These are phyloP conservation scores for Limnephilus rhombicus DNA, from an alignment of 2,888 invertebrate genomes.

Conservation along the genomic window DNA sequence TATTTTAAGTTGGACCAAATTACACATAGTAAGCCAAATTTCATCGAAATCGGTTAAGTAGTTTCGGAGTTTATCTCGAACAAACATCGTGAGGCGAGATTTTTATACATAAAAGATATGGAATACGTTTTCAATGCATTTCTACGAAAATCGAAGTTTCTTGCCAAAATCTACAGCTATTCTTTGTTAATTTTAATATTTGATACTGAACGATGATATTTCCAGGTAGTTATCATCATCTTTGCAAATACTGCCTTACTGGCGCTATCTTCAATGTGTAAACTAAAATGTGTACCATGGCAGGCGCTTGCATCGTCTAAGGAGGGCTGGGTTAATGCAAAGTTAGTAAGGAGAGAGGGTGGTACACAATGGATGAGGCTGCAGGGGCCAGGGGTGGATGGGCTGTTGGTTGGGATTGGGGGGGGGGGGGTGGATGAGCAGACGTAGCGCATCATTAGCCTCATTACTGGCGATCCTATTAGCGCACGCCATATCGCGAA, in stretches of 20 bases:
- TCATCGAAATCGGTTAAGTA: too few species aligned
- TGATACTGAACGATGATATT: not conserved
- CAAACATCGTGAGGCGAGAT: too few species aligned
- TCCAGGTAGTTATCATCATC: not conserved
- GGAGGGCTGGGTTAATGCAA: not conserved
- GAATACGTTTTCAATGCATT: not conserved
- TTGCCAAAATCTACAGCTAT: not conserved
- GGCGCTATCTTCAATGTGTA: not conserved
- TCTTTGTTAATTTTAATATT: not conserved
- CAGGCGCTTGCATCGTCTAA: not conserved
- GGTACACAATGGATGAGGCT: not conserved
- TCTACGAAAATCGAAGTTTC: not conserved
- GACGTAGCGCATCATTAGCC: conserved; percentile 52
- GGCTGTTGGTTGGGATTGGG: not conserved
- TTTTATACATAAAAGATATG: too few species aligned
- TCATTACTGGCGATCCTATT: conserved; percentile 54
- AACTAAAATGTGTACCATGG: not conserved
- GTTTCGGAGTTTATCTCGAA: too few species aligned
- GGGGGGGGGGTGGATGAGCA: not conserved
- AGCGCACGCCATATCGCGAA: conserved; percentile 30
- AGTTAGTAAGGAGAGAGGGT: not conserved
- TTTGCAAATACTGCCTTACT: not conserved
- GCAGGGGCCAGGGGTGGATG: not conserved
- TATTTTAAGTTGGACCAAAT: too few species aligned
- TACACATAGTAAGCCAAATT: too few species aligned